phyloP scores from a whole-genome alignment of 2,888 invertebrate species.

The Thymelicus acteon region DNA sequence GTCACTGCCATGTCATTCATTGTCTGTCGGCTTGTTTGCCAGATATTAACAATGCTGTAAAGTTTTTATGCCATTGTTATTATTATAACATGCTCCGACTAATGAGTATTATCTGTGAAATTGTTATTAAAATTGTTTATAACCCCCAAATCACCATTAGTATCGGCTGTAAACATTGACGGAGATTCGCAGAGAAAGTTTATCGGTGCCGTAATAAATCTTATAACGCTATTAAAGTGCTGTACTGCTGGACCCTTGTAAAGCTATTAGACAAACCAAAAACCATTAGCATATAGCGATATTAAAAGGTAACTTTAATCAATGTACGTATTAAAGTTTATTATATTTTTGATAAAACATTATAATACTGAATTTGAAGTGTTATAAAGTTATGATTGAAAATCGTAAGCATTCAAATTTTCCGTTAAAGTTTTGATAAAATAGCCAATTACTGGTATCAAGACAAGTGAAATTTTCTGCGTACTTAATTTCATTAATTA shows the following conservation, averaged over 20 bases:
- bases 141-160: conserved; percentile 36
- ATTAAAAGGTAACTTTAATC: neutral
- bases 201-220: conserved; percentile 11
- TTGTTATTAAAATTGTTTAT: conserved; percentile 20
- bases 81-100: neutral
- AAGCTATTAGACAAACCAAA: neutral
- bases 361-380: too few species aligned
- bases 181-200: conserved; percentile 54
- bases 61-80: conserved; percentile 8
- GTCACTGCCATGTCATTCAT: too few species aligned
- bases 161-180: conserved; percentile 41
- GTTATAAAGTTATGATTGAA: too few species aligned
- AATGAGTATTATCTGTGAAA: conserved; percentile 15
- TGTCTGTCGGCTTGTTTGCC: too few species aligned
- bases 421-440: too few species aligned
- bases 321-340: too few species aligned
- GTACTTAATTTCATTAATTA: too few species aligned
- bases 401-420: too few species aligned
- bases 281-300: neutral
- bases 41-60: neutral
- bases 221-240: conserved; percentile 1
- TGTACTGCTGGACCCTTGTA: neutral
- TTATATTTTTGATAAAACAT: too few species aligned
- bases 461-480: too few species aligned
- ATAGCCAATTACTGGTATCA: too few species aligned